A percentile compares a stretch with the other conserved stretches of the same genome.
Conservation (phyloP, 2,797 vertebrate species). For the Cirrhinus molitorella region DNA sequence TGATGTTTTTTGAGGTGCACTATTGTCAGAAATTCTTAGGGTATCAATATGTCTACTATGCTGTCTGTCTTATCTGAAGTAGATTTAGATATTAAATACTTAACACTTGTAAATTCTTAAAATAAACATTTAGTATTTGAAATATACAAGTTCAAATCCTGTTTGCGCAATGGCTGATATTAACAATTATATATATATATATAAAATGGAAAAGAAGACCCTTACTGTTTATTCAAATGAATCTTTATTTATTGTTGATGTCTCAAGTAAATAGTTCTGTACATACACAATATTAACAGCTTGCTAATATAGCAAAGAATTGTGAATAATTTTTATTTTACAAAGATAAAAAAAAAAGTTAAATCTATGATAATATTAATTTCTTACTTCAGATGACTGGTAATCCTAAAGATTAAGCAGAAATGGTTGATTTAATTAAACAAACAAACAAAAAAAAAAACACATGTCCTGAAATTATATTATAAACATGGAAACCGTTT, state of each 20-base stretch:
- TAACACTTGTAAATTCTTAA: neutral
- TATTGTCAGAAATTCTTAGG: too few relatives aligned
- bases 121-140: neutral
- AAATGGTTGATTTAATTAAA: neutral
- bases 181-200: too few relatives aligned
- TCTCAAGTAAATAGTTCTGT: constrained; percentile 10
- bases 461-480: neutral
- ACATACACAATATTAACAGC: constrained; percentile 18
- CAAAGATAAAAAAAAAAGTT: constrained; percentile 3
- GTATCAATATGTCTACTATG: neutral
- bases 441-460: too few relatives aligned
- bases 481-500: neutral
- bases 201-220: neutral
- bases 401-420: neutral
- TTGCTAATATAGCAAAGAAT: constrained; percentile 66
- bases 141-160: neutral
- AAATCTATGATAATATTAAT: neutral
- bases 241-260: constrained; percentile 22
- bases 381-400: neutral
- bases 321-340: constrained; percentile 16
- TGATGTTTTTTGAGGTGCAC: too few relatives aligned
- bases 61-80: neutral
- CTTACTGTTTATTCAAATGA: neutral
- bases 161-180: too few relatives aligned
- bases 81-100: neutral